Base-by-base conservation (phyloP, 2,113 vertebrate genomes). In the Nothobranchius furzeri region DNA sequence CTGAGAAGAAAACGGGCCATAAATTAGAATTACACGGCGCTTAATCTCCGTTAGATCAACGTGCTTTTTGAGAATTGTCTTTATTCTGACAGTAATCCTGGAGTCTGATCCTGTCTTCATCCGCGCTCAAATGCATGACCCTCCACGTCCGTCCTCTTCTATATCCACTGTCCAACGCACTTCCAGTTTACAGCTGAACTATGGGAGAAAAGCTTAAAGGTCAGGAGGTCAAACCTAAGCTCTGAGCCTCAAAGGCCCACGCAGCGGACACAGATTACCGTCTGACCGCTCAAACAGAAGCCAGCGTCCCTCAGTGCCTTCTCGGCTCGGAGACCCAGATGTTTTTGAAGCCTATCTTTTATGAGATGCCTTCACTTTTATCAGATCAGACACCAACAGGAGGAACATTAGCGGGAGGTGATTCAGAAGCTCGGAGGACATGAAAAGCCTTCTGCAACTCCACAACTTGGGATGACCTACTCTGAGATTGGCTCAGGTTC, bases 381-480 rank as follows among this genome's bases (percentile, higher is more conserved):
- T 90, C 83, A 68, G 76, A 84, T 87, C 69, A 75, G 67, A 73
- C 58, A 37, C 55, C 63, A 80, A 78, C 78, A 60, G 71, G 60
- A 67, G 63, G 55, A 59, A 48, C 42, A 68, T 45, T 64, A 25
- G 77, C 81, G 30, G 71, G 70, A 78, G 83, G 50, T 73, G 50
- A 82, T 66, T 83, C 67, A 78, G 77, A 66, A 62, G 69, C 62
- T 87, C 50, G 13, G 55, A 67, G 56, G 75, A 81, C 61, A 71
- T 77, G 0, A 85, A 81, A 81, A 57, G 76, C 64, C 63, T 61
- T 65, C 51, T 48, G 37, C 12, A 12, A 12, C 43, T 45, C 43
- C 12, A 40, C 6, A 40, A 7, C 9, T 40, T 1, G 37, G 37
- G 9, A 8, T 40, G 37, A 40, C 37, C 7, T 40, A 40, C 37